Evolutionary conservation across 2,797 vertebrate genomes (phyloP).

Genomic region (Gambelia wislizenii): DNA sequence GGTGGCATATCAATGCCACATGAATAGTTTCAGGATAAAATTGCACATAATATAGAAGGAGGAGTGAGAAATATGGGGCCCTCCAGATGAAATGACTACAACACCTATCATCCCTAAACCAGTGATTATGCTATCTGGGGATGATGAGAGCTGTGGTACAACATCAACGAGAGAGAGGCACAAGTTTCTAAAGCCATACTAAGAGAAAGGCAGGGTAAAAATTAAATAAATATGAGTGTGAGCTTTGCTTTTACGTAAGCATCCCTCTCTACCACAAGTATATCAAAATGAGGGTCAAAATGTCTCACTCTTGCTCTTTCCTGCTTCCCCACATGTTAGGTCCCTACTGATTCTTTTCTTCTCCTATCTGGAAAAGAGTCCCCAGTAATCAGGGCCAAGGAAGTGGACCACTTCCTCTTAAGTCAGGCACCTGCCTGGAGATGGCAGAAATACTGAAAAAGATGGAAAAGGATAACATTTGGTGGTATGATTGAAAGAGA

Average conservation of each 20-base stretch:
- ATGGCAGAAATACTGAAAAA: not conserved
- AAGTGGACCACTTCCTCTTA: not conserved
- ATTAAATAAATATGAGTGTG: not conserved
- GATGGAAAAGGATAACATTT: not conserved
- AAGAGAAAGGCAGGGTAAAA: no score
- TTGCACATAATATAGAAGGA: not conserved
- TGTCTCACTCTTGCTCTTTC: not conserved
- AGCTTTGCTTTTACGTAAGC: not conserved
- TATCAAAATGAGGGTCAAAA: not conserved
- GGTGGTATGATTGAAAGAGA: not conserved
- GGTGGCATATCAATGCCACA: not conserved
- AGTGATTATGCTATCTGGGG: not conserved
- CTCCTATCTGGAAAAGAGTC: not conserved
- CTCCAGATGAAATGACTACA: not conserved
- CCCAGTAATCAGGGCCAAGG: not conserved
- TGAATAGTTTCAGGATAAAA: not conserved
- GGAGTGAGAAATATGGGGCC: not conserved
- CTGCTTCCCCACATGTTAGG: not conserved
- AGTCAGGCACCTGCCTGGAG: not conserved
- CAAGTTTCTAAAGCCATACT: not conserved
- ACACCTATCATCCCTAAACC: not conserved
- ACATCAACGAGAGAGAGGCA: not conserved
- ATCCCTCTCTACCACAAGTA: not conserved
- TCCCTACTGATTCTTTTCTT: not conserved
- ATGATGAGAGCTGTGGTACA: not conserved